Conservation (phyloP, 92 coral and sea anemone genomes). For the Epizoanthus illoricatus region DNA sequence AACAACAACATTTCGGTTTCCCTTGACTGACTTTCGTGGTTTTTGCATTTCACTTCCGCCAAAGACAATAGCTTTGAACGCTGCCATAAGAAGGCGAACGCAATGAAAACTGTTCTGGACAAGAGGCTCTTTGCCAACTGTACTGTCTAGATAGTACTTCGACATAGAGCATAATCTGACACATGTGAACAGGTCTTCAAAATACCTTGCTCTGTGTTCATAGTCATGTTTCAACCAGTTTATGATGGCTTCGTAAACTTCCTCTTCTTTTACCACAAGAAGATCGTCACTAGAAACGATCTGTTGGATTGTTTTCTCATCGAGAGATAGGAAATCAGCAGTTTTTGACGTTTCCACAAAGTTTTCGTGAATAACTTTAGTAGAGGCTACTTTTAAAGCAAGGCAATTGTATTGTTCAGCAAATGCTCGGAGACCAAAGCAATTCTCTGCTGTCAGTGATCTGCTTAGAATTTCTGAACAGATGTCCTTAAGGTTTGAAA, state of each 20-base stretch:
- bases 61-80: constrained; percentile 14
- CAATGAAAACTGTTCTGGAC: constrained; percentile 6
- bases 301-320: constrained; percentile 52
- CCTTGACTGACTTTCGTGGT: constrained; percentile 8
- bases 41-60: constrained; percentile 22
- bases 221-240: constrained; percentile 34
- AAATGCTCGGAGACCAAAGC: constrained; percentile 74
- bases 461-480: constrained; percentile 66
- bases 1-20: neutral
- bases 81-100: constrained; percentile 18
- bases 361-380: constrained; percentile 64
- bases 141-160: constrained; percentile 20
- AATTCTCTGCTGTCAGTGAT: constrained; percentile 63
- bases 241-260: constrained; percentile 41
- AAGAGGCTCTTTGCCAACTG: neutral
- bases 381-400: constrained; percentile 60
- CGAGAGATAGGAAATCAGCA: constrained; percentile 68
- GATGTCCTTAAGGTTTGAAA: constrained; percentile 74
- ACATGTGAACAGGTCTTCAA: constrained; percentile 35
- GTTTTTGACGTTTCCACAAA: constrained; percentile 74
- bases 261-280: constrained; percentile 47
- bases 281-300: constrained; percentile 81
- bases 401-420: constrained; percentile 83
- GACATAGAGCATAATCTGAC: constrained; percentile 31
- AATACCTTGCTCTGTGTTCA: constrained; percentile 26